Evolutionary conservation across 2,797 vertebrate species (phyloP), one percentile per base, ranked within the genome.

Genomic region (Alectoris magna): DNA sequence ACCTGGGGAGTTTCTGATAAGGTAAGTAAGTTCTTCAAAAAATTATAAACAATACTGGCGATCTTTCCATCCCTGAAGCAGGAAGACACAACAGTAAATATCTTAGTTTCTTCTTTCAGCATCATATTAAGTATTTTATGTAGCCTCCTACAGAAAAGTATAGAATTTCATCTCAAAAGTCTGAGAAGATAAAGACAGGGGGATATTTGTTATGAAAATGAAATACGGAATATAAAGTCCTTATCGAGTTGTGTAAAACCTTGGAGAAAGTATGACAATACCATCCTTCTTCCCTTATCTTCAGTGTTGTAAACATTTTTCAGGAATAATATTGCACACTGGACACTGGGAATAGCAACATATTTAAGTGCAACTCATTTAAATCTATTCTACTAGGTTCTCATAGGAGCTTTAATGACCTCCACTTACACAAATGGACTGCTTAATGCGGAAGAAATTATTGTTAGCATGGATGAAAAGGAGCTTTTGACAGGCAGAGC

Each of bases 351-450:
- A 93, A 58, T 63, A 89, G 77, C 75, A 94, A 72, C 56, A 44
- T 59, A 72, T 82, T 48, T 79, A 91, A 89, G 46, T 89, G 76
- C 44, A 87, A 64, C 17, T 56, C 46, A 67, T 59, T 58, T 24
- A 70, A 88, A 86, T 94, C 78, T 66, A 74, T 77, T 95, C 67
- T 62, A 87, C 10, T 22, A 73, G 82, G 51, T 39, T 82, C 95
- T 91, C 74, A 69, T 4, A 84, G n/a, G 83, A 95, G 39, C 46
- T 87, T 95, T 96, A 97, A 96, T 92, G 91, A 94, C 62, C 56
- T 69, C 84, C 56, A 62, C 55, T 95, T 82, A 84, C 70, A 93
- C 82, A 94, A 92, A 94, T 79, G 59, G 78, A 60, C 77, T 96
- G 39, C 77, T 93, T 92, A 88, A 73, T 94, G 88, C 58, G 90